Base-by-base conservation (phyloP, 2,888 invertebrate species). In the Rhagium mordax region DNA sequence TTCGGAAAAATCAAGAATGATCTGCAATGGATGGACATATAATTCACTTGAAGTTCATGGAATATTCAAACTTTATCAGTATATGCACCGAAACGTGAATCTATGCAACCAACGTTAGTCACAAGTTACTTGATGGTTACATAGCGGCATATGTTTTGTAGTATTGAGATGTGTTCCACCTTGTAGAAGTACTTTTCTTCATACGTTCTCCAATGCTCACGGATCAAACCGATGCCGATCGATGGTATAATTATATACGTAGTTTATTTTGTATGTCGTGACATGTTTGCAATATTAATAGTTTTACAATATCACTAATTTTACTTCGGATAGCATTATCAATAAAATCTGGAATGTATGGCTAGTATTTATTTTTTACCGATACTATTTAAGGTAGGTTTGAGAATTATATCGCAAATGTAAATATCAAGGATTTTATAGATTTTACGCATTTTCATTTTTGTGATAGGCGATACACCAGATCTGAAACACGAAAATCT, bases 331-430 rank as follows among this genome's bases (percentile, higher is more conserved):
- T 49, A 48, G 16, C 62, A 62, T 62, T 62, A 62, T 24, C 24
- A 62, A 62, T 62, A 62, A 62, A 62, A 62, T 49, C 21, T 62
- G 21, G 24, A 62, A 62, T 47, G 21, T 62, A 47, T 62, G 49
- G 20, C 15, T 24, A 27, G 21, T 62, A 20, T 60, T 24, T 62
- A 62, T 24, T 20, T 48, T 48, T 49, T 24, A 49, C 62, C 4
- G 24, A 49, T 62, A 62, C 48, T 62, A 16, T 16, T 29, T 16
- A 48, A 15, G 15, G 48, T 49, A n/a, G 24, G 21, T 33, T 41
- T 55, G 27, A 13, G 55, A 48, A 24, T 48, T 48, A 21, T 18
- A 61, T 47, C 16, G n/a, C n/a, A 15, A 49, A 62, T 33, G 47
- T 47, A 62, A 62, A 62, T 62, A 49, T 62, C 62, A 62, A 62